A percentile compares a stretch with the other conserved stretches of the same genome.
Evolutionary conservation across 2,888 invertebrate species (phyloP).

Genomic region (Chironomus riparius): DNA sequence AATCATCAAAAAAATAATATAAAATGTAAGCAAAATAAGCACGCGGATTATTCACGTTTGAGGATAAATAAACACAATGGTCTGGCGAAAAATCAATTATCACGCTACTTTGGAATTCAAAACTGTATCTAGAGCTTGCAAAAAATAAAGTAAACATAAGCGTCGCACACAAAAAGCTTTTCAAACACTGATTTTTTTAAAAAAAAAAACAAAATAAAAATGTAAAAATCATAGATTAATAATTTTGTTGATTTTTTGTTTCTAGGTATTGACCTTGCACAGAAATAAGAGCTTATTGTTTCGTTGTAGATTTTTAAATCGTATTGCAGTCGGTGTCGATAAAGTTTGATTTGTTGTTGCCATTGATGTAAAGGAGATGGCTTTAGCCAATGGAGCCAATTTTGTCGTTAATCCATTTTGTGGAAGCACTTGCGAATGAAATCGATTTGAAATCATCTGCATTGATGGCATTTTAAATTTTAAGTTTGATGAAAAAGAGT

Average conservation of each 20-base stretch:
- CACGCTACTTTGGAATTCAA: too few species aligned
- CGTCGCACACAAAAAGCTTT: too few species aligned
- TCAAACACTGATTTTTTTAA: too few species aligned
- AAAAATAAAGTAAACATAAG: too few species aligned
- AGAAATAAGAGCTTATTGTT: not conserved
- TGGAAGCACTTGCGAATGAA: not conserved
- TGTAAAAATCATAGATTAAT: not conserved
- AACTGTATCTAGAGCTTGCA: too few species aligned
- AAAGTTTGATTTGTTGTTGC: conserved; percentile 6
- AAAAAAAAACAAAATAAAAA: too few species aligned
- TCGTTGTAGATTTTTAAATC: not conserved
- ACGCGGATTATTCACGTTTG: too few species aligned
- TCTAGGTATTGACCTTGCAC: not conserved
- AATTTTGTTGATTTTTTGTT: not conserved
- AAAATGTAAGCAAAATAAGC: too few species aligned
- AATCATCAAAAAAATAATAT: too few species aligned
- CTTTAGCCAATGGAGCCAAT: conserved; percentile 14
- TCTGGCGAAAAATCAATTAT: too few species aligned
- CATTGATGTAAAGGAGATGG: not conserved
- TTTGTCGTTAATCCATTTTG: not conserved
- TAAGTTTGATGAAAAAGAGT: not conserved
- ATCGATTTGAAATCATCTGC: not conserved
- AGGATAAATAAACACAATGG: too few species aligned
- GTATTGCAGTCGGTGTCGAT: conserved; percentile 17
- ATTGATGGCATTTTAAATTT: not conserved